These are phyloP conservation scores for Trachelus tabidus DNA, from an alignment of 2,888 invertebrate genomes.

Conservation along the genomic window DNA sequence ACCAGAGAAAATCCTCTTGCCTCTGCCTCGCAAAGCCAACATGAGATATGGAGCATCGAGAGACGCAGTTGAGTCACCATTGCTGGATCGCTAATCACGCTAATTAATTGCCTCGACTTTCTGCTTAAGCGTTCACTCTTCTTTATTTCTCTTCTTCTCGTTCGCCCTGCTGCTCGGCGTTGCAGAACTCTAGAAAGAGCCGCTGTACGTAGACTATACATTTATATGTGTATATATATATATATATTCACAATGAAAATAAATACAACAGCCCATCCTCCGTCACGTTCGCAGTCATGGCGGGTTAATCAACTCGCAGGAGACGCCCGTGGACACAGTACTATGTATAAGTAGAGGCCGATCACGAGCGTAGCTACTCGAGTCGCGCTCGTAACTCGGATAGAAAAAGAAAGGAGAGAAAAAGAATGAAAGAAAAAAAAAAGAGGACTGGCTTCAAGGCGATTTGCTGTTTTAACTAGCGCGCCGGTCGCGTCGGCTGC, in stretches of 20 bases:
- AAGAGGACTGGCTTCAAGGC: slow-evolving; percentile 16
- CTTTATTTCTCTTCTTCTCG: not conserved
- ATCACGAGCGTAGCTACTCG: not conserved
- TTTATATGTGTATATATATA: not conserved
- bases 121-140: slow-evolving; percentile 25
- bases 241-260: not conserved
- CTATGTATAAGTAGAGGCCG: not conserved
- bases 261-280: not conserved
- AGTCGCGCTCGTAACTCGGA: not conserved
- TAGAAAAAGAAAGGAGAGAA: slow-evolving; percentile 3
- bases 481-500: not conserved
- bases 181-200: not conserved
- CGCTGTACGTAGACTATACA: not conserved
- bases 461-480: slow-evolving; percentile 22
- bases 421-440: not conserved
- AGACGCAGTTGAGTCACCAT: not conserved
- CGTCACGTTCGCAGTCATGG: not conserved
- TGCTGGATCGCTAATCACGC: not conserved
- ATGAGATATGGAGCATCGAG: not conserved
- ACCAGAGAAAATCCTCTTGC: not conserved
- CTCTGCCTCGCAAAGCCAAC: not conserved
- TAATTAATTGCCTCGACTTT: not conserved
- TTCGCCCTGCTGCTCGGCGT: not conserved
- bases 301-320: not conserved
- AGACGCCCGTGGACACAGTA: not conserved